These are phyloP conservation scores for Scaptomyza pallida DNA, from an alignment of 1,140 invertebrate species.

Conservation along the genomic window DNA sequence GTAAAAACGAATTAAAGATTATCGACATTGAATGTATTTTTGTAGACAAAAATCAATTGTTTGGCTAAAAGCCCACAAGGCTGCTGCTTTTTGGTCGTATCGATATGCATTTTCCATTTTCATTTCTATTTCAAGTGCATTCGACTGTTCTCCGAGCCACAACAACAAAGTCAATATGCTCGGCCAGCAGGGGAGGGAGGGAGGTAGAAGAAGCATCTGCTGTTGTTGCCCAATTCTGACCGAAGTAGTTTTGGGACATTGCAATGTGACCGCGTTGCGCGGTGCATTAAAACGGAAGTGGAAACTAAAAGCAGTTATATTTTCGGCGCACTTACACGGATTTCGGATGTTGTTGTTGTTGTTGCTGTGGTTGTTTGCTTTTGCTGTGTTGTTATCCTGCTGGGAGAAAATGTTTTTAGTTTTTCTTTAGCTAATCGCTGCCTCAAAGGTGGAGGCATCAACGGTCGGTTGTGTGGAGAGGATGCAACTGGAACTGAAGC, in stretches of 20 bases:
- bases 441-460: background rate
- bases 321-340: conserved; percentile 68
- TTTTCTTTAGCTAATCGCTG: conserved; percentile 50
- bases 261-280: conserved; percentile 50
- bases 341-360: conserved; percentile 12
- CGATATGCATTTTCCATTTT: background rate
- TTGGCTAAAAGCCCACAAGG: background rate
- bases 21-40: too few species aligned
- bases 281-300: conserved; percentile 76
- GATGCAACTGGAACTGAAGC: background rate
- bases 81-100: background rate
- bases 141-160: too few species aligned
- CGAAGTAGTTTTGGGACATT: conserved; percentile 23
- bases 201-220: background rate
- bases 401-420: conserved; percentile 32
- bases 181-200: background rate
- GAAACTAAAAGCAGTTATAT: conserved; percentile 79
- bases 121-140: background rate
- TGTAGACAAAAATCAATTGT: background rate
- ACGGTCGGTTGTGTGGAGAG: background rate
- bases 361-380: too few species aligned
- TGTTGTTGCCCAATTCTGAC: conserved; percentile 6
- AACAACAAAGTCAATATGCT: conserved; percentile 21
- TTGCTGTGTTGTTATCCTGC: too few species aligned
- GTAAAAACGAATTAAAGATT: too few species aligned